Base-by-base conservation (phyloP, 2,888 invertebrate genomes). In the Sphecodes monilicornis region DNA sequence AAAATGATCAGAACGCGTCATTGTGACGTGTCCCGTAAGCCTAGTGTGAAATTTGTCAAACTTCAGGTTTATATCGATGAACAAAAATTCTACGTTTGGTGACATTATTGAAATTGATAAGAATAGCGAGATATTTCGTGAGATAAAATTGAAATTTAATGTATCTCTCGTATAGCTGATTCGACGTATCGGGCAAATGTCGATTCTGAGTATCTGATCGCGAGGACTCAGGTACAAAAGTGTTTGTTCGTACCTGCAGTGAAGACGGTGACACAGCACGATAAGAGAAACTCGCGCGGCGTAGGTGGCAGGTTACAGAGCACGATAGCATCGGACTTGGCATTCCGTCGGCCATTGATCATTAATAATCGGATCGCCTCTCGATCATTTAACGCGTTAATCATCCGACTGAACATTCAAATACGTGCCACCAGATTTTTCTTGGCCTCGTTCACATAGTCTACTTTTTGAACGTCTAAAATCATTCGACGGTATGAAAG, bases 301-400 rank as follows among this genome's bases (percentile, higher is more conserved):
- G 91, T 92, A 89, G 92, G 91, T 88, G 92, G 90, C 87, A 71
- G 85, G 90, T 92, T 92, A 89, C 86, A 89, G 80, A 85, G 83
- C 46, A n/a, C 82, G 93, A 93, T 92, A 92, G 88, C 87, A 93
- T 92, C 92, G 76, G 80, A 80, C 78, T 82, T 84, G 74, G 76
- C 86, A 86, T 89, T 88, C 87, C 86, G 74, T 78, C 64, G 86
- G 84, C 81, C 85, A 89, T 90, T 88, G 82, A 80, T 80, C 86
- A 88, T 89, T 91, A 91, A 89, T 88, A 88, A 89, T 89, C 86
- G 82, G 89, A 86, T 86, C 86, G 85, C 88, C 84, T 85, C 64
- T 36, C 57, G 85, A 75, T 82, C 80, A 22, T 69, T 82, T 82
- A 80, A 82, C 54, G 82, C 82, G 70, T 80, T 82, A 80, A 82